These are phyloP conservation scores for Polylopha cassiicola DNA, from an alignment of 2,888 invertebrate genomes.

Conservation along the genomic window DNA sequence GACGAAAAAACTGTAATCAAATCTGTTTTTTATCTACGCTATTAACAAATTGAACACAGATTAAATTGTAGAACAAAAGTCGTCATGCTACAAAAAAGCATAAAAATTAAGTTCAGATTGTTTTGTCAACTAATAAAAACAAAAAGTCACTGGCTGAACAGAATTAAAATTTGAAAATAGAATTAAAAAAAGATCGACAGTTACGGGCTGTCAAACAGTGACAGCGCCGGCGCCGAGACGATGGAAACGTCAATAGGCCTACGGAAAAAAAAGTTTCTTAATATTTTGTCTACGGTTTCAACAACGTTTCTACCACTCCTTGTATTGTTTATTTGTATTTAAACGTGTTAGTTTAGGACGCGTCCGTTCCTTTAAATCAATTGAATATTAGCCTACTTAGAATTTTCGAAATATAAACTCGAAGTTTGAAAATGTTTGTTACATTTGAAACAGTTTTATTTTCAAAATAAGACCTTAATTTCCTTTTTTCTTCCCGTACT, in stretches of 20 bases:
- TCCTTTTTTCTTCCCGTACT: too few species aligned
- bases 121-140: conserved; percentile 58
- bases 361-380: too few species aligned
- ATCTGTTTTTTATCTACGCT: too few species aligned
- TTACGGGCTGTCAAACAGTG: conserved; percentile 59
- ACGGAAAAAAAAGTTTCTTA: conserved; percentile 33
- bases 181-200: conserved; percentile 44
- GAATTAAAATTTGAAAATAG: conserved; percentile 47
- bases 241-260: conserved; percentile 60
- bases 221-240: conserved; percentile 62
- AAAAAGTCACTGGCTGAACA: conserved; percentile 42
- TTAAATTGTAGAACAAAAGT: conserved; percentile 12
- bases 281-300: conserved; percentile 24
- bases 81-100: conserved; percentile 11
- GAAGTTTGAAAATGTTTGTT: too few species aligned
- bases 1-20: too few species aligned
- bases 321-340: conserved; percentile 8
- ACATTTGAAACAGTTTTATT: too few species aligned
- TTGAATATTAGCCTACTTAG: too few species aligned
- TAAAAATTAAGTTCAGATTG: conserved; percentile 32
- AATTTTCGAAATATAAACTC: too few species aligned
- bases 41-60: too few species aligned
- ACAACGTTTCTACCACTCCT: conserved; percentile 12
- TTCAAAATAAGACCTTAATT: too few species aligned
- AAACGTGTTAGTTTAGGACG: too few species aligned